phyloP scores from a whole-genome alignment of 2,888 invertebrate species.

The Nebria brevicollis region DNA sequence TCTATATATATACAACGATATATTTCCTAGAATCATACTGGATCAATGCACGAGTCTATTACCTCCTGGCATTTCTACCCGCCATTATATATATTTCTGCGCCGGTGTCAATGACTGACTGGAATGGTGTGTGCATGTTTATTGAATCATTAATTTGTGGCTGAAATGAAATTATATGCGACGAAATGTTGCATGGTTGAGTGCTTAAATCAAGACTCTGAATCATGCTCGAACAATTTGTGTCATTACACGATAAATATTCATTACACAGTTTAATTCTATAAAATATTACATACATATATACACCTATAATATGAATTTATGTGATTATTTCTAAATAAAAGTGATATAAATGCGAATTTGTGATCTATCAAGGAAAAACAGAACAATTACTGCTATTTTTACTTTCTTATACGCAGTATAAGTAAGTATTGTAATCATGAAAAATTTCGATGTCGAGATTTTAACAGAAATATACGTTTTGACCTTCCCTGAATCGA shows the following conservation, averaged over 20 bases:
- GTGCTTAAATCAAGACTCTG: background rate
- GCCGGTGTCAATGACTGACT: background rate
- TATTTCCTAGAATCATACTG: background rate
- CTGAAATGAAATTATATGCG: background rate
- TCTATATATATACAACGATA: background rate
- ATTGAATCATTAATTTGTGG: background rate
- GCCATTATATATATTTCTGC: background rate
- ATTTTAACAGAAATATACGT: no score
- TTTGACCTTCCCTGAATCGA: no score
- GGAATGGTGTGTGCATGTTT: background rate
- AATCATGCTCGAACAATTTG: background rate
- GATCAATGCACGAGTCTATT: background rate
- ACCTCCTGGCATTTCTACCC: background rate
- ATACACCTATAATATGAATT: background rate
- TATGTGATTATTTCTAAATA: no score
- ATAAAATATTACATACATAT: background rate
- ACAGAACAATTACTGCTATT: no score
- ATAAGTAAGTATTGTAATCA: no score
- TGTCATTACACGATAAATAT: background rate
- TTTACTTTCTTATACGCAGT: no score
- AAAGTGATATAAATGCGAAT: no score
- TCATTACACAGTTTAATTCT: background rate
- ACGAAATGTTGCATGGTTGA: background rate
- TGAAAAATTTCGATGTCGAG: no score
- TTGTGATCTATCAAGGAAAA: no score